Conservation (phyloP, 2,797 vertebrate species). For the Paratrypauchen microcephalus region DNA sequence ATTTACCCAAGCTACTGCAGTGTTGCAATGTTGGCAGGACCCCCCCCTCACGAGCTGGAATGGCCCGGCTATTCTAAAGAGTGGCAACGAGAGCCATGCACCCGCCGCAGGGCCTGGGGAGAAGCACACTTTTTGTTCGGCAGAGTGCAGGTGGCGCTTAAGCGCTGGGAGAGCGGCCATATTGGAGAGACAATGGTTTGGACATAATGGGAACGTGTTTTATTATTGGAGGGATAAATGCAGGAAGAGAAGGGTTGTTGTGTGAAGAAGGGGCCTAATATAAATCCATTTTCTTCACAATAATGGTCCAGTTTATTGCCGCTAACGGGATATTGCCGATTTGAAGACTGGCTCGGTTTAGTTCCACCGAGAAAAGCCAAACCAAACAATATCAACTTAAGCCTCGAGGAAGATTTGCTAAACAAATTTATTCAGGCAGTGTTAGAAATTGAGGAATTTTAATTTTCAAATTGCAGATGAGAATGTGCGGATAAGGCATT, state of each 20-base stretch:
- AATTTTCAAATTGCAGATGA: neutral
- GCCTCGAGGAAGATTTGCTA: neutral
- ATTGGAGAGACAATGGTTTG: slow-evolving; percentile 49
- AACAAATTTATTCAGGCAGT: slow-evolving; percentile 4
- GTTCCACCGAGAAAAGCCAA: slow-evolving; percentile 27
- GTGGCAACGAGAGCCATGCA: slow-evolving; percentile 38
- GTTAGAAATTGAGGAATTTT: neutral
- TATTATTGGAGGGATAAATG: slow-evolving; percentile 53
- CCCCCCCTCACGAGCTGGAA: slow-evolving; percentile 44
- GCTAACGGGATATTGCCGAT: slow-evolving; percentile 30
- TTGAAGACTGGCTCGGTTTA: slow-evolving; percentile 18
- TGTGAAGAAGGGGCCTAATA: slow-evolving; percentile 39
- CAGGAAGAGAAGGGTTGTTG: slow-evolving; percentile 38
- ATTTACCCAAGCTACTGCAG: slow-evolving; percentile 52
- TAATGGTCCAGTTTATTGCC: slow-evolving; percentile 44
- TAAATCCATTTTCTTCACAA: slow-evolving; percentile 53
- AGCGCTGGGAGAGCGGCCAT: slow-evolving; percentile 49
- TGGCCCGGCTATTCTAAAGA: slow-evolving; percentile 48
- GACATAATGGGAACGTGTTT: slow-evolving; percentile 49
- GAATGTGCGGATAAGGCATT: neutral
- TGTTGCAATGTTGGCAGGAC: slow-evolving; percentile 48
- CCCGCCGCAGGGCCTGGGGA: slow-evolving; percentile 34
- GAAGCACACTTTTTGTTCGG: slow-evolving; percentile 37
- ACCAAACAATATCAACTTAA: slow-evolving; percentile 11
- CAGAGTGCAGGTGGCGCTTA: slow-evolving; percentile 51